Evolutionary conservation across 2,888 invertebrate genomes (phyloP).

Genomic region (Linnaemya vulpina): DNA sequence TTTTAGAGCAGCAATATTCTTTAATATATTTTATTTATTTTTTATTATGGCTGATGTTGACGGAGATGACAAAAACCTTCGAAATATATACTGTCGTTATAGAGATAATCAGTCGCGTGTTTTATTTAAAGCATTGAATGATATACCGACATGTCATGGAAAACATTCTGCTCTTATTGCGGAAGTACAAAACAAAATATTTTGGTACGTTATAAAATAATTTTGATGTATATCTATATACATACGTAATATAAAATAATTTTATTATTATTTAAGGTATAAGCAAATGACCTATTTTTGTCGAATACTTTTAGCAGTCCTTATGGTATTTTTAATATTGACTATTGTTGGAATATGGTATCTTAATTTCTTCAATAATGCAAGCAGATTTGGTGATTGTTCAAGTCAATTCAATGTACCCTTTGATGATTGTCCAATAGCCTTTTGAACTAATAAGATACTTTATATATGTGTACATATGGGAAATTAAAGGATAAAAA

Average conservation of each 20-base stretch:
- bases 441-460: constrained; percentile 17
- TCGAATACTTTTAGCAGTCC: constrained; percentile 36
- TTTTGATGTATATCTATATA: not conserved
- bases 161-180: constrained; percentile 71
- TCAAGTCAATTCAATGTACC: constrained; percentile 73
- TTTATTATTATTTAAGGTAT: constrained; percentile 67
- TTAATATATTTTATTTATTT: constrained; percentile 33
- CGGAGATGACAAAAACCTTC: constrained; percentile 71
- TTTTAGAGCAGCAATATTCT: not conserved
- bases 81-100: constrained; percentile 69
- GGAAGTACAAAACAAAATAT: constrained; percentile 57
- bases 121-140: constrained; percentile 69
- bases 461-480: not conserved
- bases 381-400: constrained; percentile 72
- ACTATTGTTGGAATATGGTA: constrained; percentile 62
- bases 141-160: constrained; percentile 74
- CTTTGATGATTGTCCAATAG: constrained; percentile 73
- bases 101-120: constrained; percentile 67
- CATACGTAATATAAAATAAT: not conserved
- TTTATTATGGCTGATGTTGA: constrained; percentile 74
- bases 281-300: constrained; percentile 63
- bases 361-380: constrained; percentile 72
- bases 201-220: constrained; percentile 40
- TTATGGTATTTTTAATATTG: constrained; percentile 67
- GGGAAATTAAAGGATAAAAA: not conserved